These are phyloP conservation scores for Oryzias dopingdopingensis DNA, from an alignment of 2,797 vertebrate species.

Conservation along the genomic window DNA sequence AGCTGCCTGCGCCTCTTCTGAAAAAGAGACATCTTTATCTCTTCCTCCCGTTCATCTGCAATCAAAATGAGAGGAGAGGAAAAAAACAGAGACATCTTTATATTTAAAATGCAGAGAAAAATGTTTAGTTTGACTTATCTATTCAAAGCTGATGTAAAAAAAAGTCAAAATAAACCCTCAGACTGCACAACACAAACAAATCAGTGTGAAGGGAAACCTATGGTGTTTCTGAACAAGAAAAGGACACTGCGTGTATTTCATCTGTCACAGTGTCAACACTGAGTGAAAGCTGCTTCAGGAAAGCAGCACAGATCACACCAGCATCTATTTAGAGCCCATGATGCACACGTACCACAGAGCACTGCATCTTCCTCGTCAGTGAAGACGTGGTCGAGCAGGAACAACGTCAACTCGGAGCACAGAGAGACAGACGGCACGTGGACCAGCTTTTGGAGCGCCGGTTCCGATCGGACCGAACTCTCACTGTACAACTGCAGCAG, in stretches of 20 bases:
- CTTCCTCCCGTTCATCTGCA: constrained; percentile 66
- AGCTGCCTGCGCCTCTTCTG: constrained; percentile 82
- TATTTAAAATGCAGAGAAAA: constrained; percentile 1
- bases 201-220: not conserved
- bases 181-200: not conserved
- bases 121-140: not conserved
- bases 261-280: constrained; percentile 2
- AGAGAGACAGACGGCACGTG: constrained; percentile 76
- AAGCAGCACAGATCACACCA: constrained; percentile 2
- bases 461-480: constrained; percentile 55
- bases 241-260: not conserved
- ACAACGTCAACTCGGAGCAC: constrained; percentile 82
- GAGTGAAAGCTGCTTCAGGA: constrained; percentile 5
- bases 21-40: constrained; percentile 70
- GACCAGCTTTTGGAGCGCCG: constrained; percentile 60
- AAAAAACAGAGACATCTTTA: not conserved
- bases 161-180: not conserved
- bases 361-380: constrained; percentile 54
- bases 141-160: not conserved
- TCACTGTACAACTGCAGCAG: constrained; percentile 82
- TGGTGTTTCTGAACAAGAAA: not conserved
- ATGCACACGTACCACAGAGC: constrained; percentile 34
- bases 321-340: constrained; percentile 1
- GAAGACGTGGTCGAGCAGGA: constrained; percentile 88
- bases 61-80: not conserved